Conservation (phyloP, 2,888 invertebrate species). For the Octodonta nipae region DNA sequence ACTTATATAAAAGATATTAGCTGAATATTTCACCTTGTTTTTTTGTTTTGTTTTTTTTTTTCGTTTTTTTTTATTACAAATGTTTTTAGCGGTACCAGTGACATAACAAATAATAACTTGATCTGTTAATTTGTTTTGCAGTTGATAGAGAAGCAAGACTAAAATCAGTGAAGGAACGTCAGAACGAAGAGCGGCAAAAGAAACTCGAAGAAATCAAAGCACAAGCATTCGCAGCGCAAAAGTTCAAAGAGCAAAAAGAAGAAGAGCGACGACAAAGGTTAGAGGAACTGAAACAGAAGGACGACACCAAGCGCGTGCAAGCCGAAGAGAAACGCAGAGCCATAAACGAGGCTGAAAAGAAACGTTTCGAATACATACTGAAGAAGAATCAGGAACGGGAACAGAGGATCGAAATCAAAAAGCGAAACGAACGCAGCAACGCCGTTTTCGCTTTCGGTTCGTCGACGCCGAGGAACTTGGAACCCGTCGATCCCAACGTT, state of each 20-base stretch:
- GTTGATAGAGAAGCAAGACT: conserved; percentile 52
- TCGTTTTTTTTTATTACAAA: too few relatives aligned
- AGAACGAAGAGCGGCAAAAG: conserved; percentile 78
- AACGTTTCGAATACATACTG: conserved; percentile 72
- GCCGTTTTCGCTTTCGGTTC: conserved; percentile 82
- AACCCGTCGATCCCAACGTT: conserved; percentile 65
- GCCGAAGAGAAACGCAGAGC: conserved; percentile 82
- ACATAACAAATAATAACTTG: too few relatives aligned
- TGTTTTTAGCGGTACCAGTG: too few relatives aligned
- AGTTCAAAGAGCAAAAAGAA: conserved; percentile 78
- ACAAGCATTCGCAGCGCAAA: conserved; percentile 78
- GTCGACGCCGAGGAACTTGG: conserved; percentile 76
- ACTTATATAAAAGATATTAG: too few relatives aligned
- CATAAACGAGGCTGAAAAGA: conserved; percentile 79
- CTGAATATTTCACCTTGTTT: too few relatives aligned
- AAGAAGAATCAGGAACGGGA: conserved; percentile 54
- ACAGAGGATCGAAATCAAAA: conserved; percentile 55
- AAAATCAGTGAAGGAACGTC: conserved; percentile 66
- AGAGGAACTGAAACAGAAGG: conserved; percentile 67
- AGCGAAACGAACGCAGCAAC: conserved; percentile 60
- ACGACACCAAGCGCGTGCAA: conserved; percentile 53
- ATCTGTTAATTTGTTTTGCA: too few relatives aligned
- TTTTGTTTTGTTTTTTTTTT: too few relatives aligned
- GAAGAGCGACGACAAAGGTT: conserved; percentile 69
- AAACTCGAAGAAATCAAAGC: conserved; percentile 80